Evolutionary conservation across 2,113 vertebrate species (phyloP), one percentile per base, ranked within the genome.

Genomic region (Scophthalmus maximus): DNA sequence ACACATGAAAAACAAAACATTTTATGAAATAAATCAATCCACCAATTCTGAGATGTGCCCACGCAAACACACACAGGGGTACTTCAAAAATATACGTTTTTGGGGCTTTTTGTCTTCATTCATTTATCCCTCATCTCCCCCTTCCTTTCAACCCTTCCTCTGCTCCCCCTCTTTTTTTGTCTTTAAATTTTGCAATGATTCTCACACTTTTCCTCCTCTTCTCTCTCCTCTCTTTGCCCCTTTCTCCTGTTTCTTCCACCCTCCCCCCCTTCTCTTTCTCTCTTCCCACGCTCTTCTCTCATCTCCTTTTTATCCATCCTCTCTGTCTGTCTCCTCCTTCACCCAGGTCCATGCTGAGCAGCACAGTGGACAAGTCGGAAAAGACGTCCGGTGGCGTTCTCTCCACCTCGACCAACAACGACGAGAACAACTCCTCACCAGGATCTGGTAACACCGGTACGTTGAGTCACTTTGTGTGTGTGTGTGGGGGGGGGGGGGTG

Each of bases 391-490:
- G 91, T 2, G 89, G 92, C 20, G 91, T 90, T 12, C 86, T 93
- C 47, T 90, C 92, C 23, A 88, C 91, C 6, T 91, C 90, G 46
- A 88, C 90, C 75, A 92, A 93, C 61, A 93, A 90, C 0, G 96
- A 96, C 15, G 95, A 95, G 63, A 96, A 96, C 30, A 95, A 94
- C 79, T 93, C 93, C 14, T 93, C 93, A 12, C 92, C 94, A 0
- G 91, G 91, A 42, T 92, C 91, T n/a, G 90, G 88, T 0, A 92
- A 92, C 81, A 92, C 91, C 1, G 91, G 91, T 91, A 69, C 0
- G 78, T 58, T 14, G 1, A 27, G 18, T 47, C 17, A 5, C 15
- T 14, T 12, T 18, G n/a, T n/a, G n/a, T n/a, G n/a, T n/a, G n/a
- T n/a, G n/a, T n/a, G n/a, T n/a, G n/a, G n/a, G n/a, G n/a, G n/a